phyloP scores from a whole-genome alignment of 2,113 vertebrate genomes.

The Spea multiplicata region DNA sequence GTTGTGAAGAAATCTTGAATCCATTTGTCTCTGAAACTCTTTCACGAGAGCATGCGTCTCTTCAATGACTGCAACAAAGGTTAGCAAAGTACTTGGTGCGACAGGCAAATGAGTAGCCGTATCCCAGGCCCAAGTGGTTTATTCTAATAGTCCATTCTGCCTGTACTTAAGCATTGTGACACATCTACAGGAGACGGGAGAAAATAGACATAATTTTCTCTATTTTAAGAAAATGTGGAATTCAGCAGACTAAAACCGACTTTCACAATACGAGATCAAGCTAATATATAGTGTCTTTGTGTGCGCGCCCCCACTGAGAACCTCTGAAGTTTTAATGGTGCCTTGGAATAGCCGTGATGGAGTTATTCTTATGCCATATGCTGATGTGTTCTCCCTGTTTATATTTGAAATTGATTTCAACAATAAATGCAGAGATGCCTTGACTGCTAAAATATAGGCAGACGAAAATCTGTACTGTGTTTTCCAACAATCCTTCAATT shows the following conservation, averaged over 20 bases:
- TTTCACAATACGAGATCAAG: background rate
- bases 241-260: constrained; percentile 15
- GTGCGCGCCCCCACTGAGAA: constrained; percentile 13
- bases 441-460: background rate
- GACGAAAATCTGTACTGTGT: background rate
- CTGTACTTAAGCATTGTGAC: background rate
- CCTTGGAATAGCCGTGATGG: background rate
- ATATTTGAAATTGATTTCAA: constrained; percentile 40
- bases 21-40: too few relatives aligned
- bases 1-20: too few relatives aligned
- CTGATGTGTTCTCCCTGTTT: constrained; percentile 22
- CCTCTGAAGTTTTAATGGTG: background rate
- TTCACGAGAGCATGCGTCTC: too few relatives aligned
- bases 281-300: constrained; percentile 6
- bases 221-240: constrained; percentile 5
- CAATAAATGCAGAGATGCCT: constrained; percentile 4
- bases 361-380: constrained; percentile 16
- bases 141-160: background rate
- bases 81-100: background rate
- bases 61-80: too few relatives aligned
- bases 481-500: constrained; percentile 13
- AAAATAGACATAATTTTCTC: constrained; percentile 23
- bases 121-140: background rate
- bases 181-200: background rate
- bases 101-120: background rate